Evolutionary conservation across 2,113 vertebrate species (phyloP), one percentile per base, ranked within the genome.

Genomic region (Bombycilla garrulus): DNA sequence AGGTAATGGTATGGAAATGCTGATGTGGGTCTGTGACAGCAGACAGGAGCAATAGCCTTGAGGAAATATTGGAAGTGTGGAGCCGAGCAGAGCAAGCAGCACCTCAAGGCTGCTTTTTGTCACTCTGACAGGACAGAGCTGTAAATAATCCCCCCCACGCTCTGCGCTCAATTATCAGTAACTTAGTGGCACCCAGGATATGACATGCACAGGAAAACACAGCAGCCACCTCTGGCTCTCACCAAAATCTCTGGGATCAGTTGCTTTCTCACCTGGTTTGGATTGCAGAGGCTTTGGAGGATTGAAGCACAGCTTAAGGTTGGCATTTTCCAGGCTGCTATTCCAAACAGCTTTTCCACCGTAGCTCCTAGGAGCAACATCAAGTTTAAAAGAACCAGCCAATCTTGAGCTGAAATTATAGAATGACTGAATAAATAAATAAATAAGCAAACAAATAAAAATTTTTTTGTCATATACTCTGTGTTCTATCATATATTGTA

Each of bases 341-440:
- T 98, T 98, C 98, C 98, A 98, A 61, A 97, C 69, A 64, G 98
- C 98, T 97, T 98, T 97, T 45, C 98, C 98, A 96, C 98, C 96
- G 9, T 82, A 96, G 86, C 98, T 98, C 61, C 98, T 98, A 98
- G 94, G 19, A 65, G 11, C 31, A 31, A 48, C 10, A 24, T 5
- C 14, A 47, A 62, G 25, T 48, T 60, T 31, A 69, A 56, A 21
- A 26, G 9, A 47, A 31, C 44, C 36, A 31, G 53, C 10, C 45
- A 40, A 20, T 26, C 69, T 20, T 38, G 23, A 86, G 29, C 28
- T 8, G 20, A 81, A 93, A 14, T 25, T n/a, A 22, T 3, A 66
- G 42, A 0, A n/a, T n/a, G n/a, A n/a, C n/a, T n/a, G n/a, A 10
- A 44, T 10, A n/a, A 24, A 35, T 19, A 23, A 35, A 72, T 3